phyloP scores from a whole-genome alignment of 2,888 invertebrate species.

The Chrysotoxum bicinctum region DNA sequence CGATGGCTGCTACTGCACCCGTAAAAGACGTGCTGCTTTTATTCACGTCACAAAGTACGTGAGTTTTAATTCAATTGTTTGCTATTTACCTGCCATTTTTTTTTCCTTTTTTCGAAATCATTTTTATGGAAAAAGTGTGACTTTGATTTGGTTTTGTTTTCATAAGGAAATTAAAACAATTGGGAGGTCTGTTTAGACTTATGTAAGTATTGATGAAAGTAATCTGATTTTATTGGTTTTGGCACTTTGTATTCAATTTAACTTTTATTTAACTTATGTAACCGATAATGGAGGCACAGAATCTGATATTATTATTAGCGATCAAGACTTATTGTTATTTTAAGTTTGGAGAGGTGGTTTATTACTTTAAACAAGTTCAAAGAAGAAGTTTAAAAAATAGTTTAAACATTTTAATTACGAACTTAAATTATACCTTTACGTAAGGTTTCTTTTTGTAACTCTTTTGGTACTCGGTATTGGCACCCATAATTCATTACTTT shows the following conservation, averaged over 20 bases:
- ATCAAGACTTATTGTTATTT: background rate
- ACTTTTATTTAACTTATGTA: slow-evolving; percentile 36
- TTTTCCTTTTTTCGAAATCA: background rate
- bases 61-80: slow-evolving; percentile 31
- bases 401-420: too few species aligned
- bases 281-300: background rate
- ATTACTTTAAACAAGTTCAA: too few species aligned
- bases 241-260: slow-evolving; percentile 18
- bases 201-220: slow-evolving; percentile 49
- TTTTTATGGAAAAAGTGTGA: slow-evolving; percentile 30
- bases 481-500: too few species aligned
- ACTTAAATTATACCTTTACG: too few species aligned
- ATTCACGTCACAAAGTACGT: slow-evolving; percentile 61
- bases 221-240: slow-evolving; percentile 33
- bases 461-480: too few species aligned
- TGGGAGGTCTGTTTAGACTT: background rate
- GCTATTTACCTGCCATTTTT: slow-evolving; percentile 11
- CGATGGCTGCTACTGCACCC: slow-evolving; percentile 37
- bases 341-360: background rate
- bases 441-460: too few species aligned
- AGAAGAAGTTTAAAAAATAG: too few species aligned
- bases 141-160: slow-evolving; percentile 21
- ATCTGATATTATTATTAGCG: background rate
- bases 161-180: slow-evolving; percentile 22
- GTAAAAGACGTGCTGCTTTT: slow-evolving; percentile 36